A percentile compares a stretch with the other conserved stretches of the same genome.
Evolutionary conservation across 2,888 invertebrate genomes (phyloP).

Genomic region (Mimachlamys varia): DNA sequence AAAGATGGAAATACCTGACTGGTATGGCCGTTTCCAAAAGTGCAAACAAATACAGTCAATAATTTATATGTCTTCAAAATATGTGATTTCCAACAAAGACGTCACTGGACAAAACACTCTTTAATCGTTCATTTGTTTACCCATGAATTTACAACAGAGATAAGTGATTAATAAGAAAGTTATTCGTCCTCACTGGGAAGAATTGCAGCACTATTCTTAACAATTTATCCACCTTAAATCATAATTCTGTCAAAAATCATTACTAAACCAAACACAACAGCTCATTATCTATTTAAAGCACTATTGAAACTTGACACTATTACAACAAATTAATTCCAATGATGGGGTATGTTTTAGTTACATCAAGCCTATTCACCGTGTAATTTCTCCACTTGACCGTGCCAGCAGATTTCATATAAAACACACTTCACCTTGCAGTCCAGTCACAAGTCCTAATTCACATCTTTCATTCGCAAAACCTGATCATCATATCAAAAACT

Average conservation of each 20-base stretch:
- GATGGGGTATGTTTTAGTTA: too few species aligned
- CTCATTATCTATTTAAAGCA: neutral
- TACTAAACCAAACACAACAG: neutral
- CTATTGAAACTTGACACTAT: neutral
- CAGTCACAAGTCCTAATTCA: neutral
- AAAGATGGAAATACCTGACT: neutral
- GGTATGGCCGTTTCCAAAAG: too few species aligned
- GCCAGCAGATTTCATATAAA: too few species aligned
- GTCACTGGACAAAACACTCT: too few species aligned
- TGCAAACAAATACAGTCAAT: neutral
- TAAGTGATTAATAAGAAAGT: neutral
- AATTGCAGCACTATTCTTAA: neutral
- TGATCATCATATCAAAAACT: neutral
- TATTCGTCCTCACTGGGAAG: neutral
- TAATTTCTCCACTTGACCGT: too few species aligned
- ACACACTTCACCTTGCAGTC: neutral
- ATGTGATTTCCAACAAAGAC: too few species aligned
- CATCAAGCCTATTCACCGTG: too few species aligned
- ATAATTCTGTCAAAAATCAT: neutral
- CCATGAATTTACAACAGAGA: neutral
- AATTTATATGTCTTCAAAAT: neutral
- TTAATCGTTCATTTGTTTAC: neutral
- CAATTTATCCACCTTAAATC: neutral
- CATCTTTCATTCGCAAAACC: neutral
- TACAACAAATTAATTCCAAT: too few species aligned